Evolutionary conservation across 2,797 vertebrate genomes (phyloP).

Genomic region (Hipposideros larvatus): DNA sequence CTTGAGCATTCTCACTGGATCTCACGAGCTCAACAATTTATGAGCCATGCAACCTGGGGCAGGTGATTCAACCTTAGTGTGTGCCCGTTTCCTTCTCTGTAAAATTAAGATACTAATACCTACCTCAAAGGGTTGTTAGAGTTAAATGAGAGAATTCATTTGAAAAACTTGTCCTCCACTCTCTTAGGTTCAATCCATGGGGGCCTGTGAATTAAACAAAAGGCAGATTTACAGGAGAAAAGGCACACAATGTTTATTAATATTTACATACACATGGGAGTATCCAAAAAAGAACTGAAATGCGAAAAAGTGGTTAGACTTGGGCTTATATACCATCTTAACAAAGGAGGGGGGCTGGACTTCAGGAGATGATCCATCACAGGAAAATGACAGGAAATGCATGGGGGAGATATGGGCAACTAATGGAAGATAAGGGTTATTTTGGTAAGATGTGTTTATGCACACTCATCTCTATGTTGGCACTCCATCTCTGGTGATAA

Average conservation of each 20-base stretch:
- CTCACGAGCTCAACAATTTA: not conserved
- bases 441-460: not conserved
- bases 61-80: not conserved
- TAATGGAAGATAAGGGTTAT: not conserved
- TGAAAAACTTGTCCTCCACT: not conserved
- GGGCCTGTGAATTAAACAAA: not conserved
- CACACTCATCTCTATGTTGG: not conserved
- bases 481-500: not conserved
- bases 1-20: not conserved
- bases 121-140: not conserved
- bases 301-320: not conserved
- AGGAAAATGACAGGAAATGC: not conserved
- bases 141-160: not conserved
- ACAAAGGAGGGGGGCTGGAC: not conserved
- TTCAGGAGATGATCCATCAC: not conserved
- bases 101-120: not conserved
- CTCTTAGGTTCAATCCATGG: not conserved
- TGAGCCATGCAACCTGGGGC: not conserved
- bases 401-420: not conserved
- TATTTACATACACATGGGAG: not conserved
- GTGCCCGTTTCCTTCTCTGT: not conserved
- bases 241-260: not conserved
- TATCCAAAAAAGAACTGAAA: conserved; percentile 6
- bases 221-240: not conserved
- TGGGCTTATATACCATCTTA: not conserved